Conservation (phyloP, 2,888 invertebrate species). For the Scrobipalpa costella region DNA sequence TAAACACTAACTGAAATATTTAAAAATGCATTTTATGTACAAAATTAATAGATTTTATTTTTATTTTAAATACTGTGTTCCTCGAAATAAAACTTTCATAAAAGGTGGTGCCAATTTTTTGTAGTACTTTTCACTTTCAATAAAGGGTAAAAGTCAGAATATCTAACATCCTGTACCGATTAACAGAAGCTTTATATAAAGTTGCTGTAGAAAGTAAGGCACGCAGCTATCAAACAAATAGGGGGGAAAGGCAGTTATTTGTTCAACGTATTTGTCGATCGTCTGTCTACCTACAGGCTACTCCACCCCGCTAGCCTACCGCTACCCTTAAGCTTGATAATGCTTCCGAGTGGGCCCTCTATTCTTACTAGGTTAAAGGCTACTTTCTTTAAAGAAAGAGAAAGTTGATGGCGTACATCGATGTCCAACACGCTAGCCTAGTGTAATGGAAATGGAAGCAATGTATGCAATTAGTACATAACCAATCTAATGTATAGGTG, state of each 20-base stretch:
- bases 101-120: too few species aligned
- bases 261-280: slow-evolving; percentile 53
- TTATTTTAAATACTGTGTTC: too few species aligned
- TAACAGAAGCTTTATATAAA: neutral
- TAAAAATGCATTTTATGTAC: too few species aligned
- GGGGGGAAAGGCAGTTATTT: slow-evolving; percentile 53
- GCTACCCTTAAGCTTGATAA: slow-evolving; percentile 1
- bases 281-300: slow-evolving; percentile 34
- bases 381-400: neutral
- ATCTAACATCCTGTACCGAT: too few species aligned
- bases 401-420: neutral
- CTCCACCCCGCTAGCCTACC: neutral
- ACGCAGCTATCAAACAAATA: slow-evolving; percentile 51
- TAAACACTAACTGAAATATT: too few species aligned
- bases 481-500: too few species aligned
- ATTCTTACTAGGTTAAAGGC: neutral
- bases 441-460: too few species aligned
- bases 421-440: neutral
- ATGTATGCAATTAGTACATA: neutral
- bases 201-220: slow-evolving; percentile 25
- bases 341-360: slow-evolving; percentile 11
- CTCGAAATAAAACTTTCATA: too few species aligned
- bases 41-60: too few species aligned
- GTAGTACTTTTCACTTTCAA: too few species aligned
- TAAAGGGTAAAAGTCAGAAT: too few species aligned